Conservation (phyloP, 2,797 vertebrate genomes). For the Liasis olivaceus region DNA sequence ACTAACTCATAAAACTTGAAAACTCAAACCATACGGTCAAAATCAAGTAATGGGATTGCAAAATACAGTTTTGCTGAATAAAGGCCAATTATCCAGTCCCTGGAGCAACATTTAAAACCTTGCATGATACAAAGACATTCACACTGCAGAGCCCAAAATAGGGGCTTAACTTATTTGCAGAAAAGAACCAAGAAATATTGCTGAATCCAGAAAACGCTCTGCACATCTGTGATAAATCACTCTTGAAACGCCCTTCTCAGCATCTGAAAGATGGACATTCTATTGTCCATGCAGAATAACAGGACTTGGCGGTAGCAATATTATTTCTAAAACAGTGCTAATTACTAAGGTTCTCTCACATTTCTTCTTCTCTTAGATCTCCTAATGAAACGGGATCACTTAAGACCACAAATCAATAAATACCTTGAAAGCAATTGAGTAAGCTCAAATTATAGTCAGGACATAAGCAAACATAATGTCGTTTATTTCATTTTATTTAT, state of each 20-base stretch:
- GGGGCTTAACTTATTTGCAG: neutral
- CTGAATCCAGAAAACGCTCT: fast-evolving
- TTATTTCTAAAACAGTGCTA: conserved; percentile 57
- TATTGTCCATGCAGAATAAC: neutral
- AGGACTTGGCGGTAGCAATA: neutral
- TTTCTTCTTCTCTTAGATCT: conserved; percentile 35
- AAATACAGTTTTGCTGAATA: neutral
- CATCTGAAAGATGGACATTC: neutral
- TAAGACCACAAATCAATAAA: neutral
- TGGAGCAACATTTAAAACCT: neutral
- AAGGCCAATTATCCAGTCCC: neutral
- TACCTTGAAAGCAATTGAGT: neutral
- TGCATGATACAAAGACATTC: neutral
- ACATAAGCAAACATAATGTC: neutral
- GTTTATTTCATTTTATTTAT: neutral
- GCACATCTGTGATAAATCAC: fast-evolving
- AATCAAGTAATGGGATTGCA: neutral
- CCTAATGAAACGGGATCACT: conserved; percentile 11
- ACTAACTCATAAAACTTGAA: neutral
- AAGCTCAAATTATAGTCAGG: neutral
- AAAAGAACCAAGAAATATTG: neutral
- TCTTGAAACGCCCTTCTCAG: neutral
- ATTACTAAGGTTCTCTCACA: conserved; percentile 44
- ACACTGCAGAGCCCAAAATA: neutral
- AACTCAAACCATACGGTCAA: neutral